Evolutionary conservation across 1,140 invertebrate genomes (phyloP).

Genomic region (Drosophila kikkawai): DNA sequence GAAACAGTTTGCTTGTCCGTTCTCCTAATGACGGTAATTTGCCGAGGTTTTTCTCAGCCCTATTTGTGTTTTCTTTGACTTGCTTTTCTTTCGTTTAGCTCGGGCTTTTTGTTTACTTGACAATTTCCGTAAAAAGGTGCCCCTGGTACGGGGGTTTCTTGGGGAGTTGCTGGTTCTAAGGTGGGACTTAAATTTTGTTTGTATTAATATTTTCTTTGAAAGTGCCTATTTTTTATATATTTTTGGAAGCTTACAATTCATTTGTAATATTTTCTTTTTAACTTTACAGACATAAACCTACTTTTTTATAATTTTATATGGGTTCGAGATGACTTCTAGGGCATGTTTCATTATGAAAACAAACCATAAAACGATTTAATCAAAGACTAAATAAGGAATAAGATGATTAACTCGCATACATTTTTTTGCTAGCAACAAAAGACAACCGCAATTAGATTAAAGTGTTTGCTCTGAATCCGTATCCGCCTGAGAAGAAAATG

Average conservation of each 20-base stretch:
- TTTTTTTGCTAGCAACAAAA: background rate
- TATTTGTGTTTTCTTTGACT: constrained; percentile 24
- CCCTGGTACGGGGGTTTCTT: constrained; percentile 6
- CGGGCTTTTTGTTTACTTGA: constrained; percentile 33
- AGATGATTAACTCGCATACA: too few relatives aligned
- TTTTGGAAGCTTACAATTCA: too few relatives aligned
- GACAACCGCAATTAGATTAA: background rate
- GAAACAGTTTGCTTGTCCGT: constrained; percentile 24
- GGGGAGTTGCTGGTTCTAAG: background rate
- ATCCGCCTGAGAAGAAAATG: constrained; percentile 5
- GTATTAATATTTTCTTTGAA: background rate
- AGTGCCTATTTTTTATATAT: background rate
- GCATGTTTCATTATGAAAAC: too few relatives aligned
- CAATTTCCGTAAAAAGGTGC: constrained; percentile 29
- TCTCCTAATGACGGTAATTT: constrained; percentile 52
- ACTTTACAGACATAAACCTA: too few relatives aligned
- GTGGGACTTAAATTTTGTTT: background rate
- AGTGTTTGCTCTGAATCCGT: constrained; percentile 2
- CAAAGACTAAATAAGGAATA: too few relatives aligned
- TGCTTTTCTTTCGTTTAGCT: constrained; percentile 19
- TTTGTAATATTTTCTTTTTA: too few relatives aligned
- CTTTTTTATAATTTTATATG: too few relatives aligned
- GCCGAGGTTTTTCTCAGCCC: constrained; percentile 26
- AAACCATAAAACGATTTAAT: too few relatives aligned
- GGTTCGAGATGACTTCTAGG: too few relatives aligned